Conservation (phyloP, 2,888 invertebrate genomes). For the Eristalis arbustorum region DNA sequence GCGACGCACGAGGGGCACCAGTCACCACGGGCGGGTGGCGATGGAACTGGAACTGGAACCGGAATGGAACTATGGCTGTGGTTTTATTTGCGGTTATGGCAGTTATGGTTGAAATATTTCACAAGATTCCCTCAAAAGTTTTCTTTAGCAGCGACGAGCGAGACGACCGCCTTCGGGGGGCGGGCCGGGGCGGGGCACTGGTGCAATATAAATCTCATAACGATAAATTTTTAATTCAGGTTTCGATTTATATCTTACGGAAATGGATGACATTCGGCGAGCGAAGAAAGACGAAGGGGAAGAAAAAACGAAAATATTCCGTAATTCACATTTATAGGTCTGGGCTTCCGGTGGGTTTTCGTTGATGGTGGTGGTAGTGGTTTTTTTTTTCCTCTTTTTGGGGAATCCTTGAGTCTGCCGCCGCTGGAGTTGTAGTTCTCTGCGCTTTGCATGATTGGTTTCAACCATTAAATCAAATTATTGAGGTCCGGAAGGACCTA, state of each 20-base stretch:
- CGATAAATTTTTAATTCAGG: constrained; percentile 45
- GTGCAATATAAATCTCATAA: constrained; percentile 26
- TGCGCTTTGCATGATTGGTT: constrained; percentile 43
- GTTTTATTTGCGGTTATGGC: constrained; percentile 23
- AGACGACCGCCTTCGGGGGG: not conserved
- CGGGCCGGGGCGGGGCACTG: not conserved
- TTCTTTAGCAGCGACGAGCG: not conserved
- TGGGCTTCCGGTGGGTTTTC: constrained; percentile 2
- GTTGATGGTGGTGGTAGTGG: not conserved
- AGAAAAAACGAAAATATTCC: not conserved
- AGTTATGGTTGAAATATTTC: constrained; percentile 40
- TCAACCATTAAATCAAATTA: constrained; percentile 46
- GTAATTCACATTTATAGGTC: constrained; percentile 20
- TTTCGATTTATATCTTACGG: constrained; percentile 36
- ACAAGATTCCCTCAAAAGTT: constrained; percentile 16
- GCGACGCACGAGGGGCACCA: not conserved
- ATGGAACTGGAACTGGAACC: not conserved
- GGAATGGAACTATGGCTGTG: not conserved
- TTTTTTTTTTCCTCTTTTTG: not conserved
- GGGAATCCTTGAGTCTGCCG: not conserved
- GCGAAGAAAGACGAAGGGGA: not conserved
- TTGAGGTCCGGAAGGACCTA: constrained; percentile 10
- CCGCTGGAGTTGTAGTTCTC: constrained; percentile 13
- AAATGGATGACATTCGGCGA: constrained; percentile 34
- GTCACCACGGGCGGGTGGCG: not conserved